These are phyloP conservation scores for Axis porcinus DNA, from an alignment of 2,113 vertebrate species.

Conservation along the genomic window DNA sequence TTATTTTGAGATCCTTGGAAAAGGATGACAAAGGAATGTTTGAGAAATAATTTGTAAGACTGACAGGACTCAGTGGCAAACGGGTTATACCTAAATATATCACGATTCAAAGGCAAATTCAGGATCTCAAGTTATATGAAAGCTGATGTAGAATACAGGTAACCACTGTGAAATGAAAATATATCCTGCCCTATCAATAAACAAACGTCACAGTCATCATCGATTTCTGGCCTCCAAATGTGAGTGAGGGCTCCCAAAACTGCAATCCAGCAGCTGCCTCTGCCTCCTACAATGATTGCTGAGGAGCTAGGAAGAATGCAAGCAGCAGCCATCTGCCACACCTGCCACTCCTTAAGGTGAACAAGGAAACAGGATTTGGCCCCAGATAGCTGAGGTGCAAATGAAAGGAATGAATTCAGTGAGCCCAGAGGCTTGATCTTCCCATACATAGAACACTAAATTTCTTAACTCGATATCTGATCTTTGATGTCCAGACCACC, in stretches of 20 bases:
- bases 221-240: background rate
- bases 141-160: background rate
- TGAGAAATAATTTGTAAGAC: background rate
- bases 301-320: background rate
- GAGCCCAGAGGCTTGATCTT: background rate
- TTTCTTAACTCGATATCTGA: background rate
- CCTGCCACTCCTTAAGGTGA: background rate
- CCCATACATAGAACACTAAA: background rate
- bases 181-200: background rate
- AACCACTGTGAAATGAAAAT: background rate
- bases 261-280: background rate
- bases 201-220: background rate
- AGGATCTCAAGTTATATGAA: background rate
- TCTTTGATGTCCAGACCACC: background rate
- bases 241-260: background rate
- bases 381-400: background rate
- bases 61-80: background rate
- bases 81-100: background rate
- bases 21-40: background rate
- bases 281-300: background rate
- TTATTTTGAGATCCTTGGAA: background rate
- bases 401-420: background rate
- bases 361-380: background rate
- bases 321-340: background rate
- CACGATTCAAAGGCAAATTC: background rate